Percentiles rank a stretch among this genome's conserved stretches.
Evolutionary conservation across 2,797 vertebrate genomes (phyloP).

Genomic region (Pogoniulus pusillus): DNA sequence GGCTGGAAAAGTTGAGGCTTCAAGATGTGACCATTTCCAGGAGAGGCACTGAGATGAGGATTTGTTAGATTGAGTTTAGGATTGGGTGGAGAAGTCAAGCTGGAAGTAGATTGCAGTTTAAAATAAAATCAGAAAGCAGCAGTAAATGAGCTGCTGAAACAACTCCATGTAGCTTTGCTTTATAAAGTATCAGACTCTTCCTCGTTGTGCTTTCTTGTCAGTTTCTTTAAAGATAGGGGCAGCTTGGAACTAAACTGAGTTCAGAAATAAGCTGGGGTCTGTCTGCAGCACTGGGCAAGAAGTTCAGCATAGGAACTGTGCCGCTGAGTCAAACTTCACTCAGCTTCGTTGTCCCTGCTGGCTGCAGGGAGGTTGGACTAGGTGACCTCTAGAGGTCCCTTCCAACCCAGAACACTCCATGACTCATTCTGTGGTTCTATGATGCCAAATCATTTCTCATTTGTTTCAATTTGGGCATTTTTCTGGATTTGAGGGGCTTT

Average conservation of each 20-base stretch:
- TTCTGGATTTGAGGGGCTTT: not conserved
- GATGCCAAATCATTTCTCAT: not conserved
- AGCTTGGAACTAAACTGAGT: not conserved
- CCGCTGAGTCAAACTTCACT: not conserved
- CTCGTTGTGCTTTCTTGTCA: not conserved
- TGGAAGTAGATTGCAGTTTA: not conserved
- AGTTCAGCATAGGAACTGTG: not conserved
- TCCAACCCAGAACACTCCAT: no score
- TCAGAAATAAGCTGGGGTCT: not conserved
- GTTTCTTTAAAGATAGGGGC: not conserved
- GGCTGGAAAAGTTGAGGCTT: not conserved
- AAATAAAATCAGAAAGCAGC: not conserved
- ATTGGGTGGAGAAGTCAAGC: not conserved
- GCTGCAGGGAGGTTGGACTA: no score
- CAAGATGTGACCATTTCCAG: not conserved
- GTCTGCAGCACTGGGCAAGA: not conserved
- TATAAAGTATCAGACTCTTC: not conserved
- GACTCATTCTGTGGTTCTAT: no score
- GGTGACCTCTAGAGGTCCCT: no score
- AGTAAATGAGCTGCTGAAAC: not conserved
- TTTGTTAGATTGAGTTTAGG: no score
- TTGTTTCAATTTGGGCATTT: not conserved
- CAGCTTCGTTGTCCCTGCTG: not conserved
- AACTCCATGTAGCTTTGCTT: not conserved
- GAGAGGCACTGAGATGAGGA: not conserved